Evolutionary conservation across 2,888 invertebrate species (phyloP).

Genomic region (Drosophila dives): DNA sequence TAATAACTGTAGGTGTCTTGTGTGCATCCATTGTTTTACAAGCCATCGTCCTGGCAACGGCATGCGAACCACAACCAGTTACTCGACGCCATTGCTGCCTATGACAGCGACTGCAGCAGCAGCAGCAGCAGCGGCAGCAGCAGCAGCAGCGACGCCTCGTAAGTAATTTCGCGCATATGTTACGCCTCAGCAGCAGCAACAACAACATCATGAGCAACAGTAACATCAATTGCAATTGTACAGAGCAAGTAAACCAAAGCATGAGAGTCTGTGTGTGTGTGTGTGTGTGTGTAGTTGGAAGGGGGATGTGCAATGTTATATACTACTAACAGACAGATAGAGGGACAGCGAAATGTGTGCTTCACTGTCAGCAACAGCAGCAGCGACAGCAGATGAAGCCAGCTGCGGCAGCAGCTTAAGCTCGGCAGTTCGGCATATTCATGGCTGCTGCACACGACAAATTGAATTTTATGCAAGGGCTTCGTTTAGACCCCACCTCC

Average conservation of each 20-base stretch:
- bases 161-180: constrained; percentile 81
- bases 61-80: constrained; percentile 36
- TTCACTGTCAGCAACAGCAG: constrained; percentile 42
- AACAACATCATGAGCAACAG: constrained; percentile 25
- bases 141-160: constrained; percentile 45
- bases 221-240: constrained; percentile 46
- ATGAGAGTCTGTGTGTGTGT: background rate
- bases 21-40: constrained; percentile 63
- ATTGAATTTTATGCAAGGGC: constrained; percentile 80
- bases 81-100: constrained; percentile 27
- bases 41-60: constrained; percentile 18
- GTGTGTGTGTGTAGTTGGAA: background rate
- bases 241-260: constrained; percentile 6
- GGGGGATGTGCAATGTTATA: constrained; percentile 19
- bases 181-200: constrained; percentile 45
- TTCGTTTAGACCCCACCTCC: constrained; percentile 29
- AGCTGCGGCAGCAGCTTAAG: constrained; percentile 48
- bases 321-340: constrained; percentile 41
- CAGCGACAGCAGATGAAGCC: constrained; percentile 19
- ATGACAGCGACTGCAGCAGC: constrained; percentile 46
- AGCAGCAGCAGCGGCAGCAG: constrained; percentile 19
- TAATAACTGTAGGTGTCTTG: constrained; percentile 65
- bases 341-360: constrained; percentile 58
- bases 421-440: constrained; percentile 76
- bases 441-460: constrained; percentile 80